Conservation (phyloP, 35 echinoderm and acorn worm genomes). For the Diadema setosum region DNA sequence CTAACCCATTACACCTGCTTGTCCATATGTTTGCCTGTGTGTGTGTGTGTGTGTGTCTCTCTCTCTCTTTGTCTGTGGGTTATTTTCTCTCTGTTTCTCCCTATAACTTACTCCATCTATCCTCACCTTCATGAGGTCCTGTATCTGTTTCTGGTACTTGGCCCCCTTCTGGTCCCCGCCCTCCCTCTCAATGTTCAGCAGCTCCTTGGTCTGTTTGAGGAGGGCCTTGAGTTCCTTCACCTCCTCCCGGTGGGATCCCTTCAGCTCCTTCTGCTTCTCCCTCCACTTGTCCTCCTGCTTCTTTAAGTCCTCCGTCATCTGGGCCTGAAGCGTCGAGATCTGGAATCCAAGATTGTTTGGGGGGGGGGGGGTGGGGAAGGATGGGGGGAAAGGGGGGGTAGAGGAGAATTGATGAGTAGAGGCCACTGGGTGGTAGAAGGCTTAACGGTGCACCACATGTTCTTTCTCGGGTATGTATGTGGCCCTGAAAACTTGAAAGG, state of each 20-base stretch:
- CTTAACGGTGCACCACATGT: no score
- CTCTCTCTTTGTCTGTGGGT: no score
- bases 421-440: no score
- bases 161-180: constrained; percentile 54
- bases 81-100: no score
- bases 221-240: constrained; percentile 51
- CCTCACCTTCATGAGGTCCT: constrained; percentile 57
- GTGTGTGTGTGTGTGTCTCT: no score
- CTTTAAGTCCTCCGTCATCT: constrained; percentile 34
- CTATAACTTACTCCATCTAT: no score
- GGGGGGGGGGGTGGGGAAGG: neutral
- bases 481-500: no score
- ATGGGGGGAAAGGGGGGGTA: no score
- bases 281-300: constrained; percentile 56
- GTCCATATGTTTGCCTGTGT: no score
- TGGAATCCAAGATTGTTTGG: neutral
- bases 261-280: constrained; percentile 57
- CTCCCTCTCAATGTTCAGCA: constrained; percentile 57
- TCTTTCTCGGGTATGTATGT: no score
- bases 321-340: constrained; percentile 20
- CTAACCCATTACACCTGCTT: no score
- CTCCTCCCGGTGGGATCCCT: constrained; percentile 22
- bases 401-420: no score
- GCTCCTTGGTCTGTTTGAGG: constrained; percentile 40
- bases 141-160: constrained; percentile 72